Evolutionary conservation across 2,113 vertebrate species (phyloP), one percentile per base, ranked within the genome.

Genomic region (Emydocephalus ijimae): DNA sequence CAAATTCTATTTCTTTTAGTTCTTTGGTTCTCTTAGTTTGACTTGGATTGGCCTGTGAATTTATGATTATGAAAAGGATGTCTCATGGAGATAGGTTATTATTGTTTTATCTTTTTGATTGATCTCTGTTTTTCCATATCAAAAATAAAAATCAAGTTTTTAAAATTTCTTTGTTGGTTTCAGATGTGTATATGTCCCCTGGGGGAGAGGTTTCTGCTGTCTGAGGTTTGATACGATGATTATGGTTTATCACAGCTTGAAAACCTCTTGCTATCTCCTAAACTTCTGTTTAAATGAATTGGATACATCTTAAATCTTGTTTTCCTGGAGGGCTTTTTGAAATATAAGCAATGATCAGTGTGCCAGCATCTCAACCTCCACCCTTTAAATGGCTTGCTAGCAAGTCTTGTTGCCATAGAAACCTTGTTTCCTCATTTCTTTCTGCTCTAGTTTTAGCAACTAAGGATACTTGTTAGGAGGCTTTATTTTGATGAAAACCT

Each of bases 41-140:
- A 18, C 50, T 45, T 88, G n/a, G 45, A 85, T 2, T 0, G 23
- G 29, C 90, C 92, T 39, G 29, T 92, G 86, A 88, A 85, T 92
- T 95, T 57, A 93, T 94, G 92, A 95, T 81, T 94, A 96, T 94
- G 95, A 39, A 96, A 64, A 95, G 90, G 96, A 92, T 94, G 39
- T 61, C n/a, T 81, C 74, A 21, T 39, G 18, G 6, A 21, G 74
- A 81, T 43, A 81, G 3, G 34, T 43, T 39, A 8, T 81, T 92
- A 57, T 92, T 0, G 0, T 69, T 93, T 92, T 52, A 61, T 92
- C 52, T 85, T 91, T 91, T 81, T 92, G 92, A 43, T 61, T 85
- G 45, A 85, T 52, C 88, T 54, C n/a, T 96, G 93, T 89, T 94
- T 94, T 86, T 94, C 85, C 23, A 8, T 81, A 18, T 6, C 55